A percentile compares a stretch with the other conserved stretches of the same genome.
Evolutionary conservation across 2,797 vertebrate species (phyloP).

Genomic region (Oceanodroma leucorhoa): DNA sequence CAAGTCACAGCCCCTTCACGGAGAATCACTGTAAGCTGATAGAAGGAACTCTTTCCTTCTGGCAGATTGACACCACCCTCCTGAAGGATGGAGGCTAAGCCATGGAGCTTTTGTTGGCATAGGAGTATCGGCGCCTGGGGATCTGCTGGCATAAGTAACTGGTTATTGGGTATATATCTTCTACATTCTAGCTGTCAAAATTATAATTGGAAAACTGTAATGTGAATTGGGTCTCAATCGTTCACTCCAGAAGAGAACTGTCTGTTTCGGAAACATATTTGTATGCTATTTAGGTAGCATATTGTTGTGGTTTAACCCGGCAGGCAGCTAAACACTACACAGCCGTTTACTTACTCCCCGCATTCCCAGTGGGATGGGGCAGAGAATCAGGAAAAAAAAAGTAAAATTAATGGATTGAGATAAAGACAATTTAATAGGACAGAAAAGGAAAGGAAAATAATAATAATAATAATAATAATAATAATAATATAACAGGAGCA

Average conservation of each 20-base stretch:
- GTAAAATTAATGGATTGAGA: no score
- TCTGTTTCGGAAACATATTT: neutral
- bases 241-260: neutral
- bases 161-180: neutral
- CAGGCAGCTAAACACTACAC: no score
- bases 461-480: no score
- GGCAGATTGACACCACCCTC: neutral
- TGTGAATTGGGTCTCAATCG: neutral
- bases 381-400: no score
- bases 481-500: no score
- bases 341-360: no score
- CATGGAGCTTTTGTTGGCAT: neutral
- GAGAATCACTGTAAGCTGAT: neutral
- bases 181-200: neutral
- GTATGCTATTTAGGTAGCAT: neutral
- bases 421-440: no score
- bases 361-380: no score
- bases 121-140: neutral
- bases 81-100: neutral
- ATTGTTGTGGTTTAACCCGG: neutral
- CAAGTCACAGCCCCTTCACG: fast-evolving
- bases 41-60: neutral
- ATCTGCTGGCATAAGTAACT: neutral
- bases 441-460: no score
- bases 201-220: neutral